Percentiles rank a stretch among this genome's conserved stretches.
phyloP scores from a whole-genome alignment of 2,888 invertebrate species.

The Megamerina dolium region DNA sequence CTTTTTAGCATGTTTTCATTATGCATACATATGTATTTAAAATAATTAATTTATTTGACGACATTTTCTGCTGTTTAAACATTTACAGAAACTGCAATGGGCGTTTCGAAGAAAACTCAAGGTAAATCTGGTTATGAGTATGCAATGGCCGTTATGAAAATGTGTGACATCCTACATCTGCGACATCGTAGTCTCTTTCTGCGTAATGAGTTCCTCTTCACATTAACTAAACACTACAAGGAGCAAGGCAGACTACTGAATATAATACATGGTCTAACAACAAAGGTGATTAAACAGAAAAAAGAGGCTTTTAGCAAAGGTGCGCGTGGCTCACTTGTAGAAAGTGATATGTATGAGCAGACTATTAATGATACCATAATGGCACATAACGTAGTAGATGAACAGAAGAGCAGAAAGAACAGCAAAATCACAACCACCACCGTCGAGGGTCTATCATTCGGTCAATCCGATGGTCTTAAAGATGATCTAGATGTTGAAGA shows the following conservation, averaged over 20 bases:
- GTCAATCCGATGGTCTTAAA: constrained; percentile 65
- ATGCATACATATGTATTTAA: too few species aligned
- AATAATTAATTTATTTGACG: too few species aligned
- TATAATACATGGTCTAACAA: constrained; percentile 73
- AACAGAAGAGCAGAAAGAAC: constrained; percentile 4
- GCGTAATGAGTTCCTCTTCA: constrained; percentile 71
- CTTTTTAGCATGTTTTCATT: too few species aligned
- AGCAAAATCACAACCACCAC: too few species aligned
- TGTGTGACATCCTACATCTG: constrained; percentile 79
- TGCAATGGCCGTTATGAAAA: constrained; percentile 83
- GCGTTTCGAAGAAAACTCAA: constrained; percentile 76
- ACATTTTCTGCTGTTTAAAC: too few species aligned
- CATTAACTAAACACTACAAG: constrained; percentile 67
- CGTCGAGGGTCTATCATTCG: constrained; percentile 65
- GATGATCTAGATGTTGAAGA: constrained; percentile 77
- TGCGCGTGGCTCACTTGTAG: constrained; percentile 51
- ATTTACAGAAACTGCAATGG: constrained; percentile 79
- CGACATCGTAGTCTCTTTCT: constrained; percentile 76
- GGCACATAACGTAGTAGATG: neutral
- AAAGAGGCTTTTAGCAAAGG: constrained; percentile 67
- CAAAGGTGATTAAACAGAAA: constrained; percentile 70
- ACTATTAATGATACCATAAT: constrained; percentile 6
- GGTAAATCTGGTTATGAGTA: constrained; percentile 77
- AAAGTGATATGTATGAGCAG: constrained; percentile 27
- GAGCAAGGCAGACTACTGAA: constrained; percentile 67